Conservation (phyloP, 1,140 invertebrate species). For the Anastrepha obliqua region DNA sequence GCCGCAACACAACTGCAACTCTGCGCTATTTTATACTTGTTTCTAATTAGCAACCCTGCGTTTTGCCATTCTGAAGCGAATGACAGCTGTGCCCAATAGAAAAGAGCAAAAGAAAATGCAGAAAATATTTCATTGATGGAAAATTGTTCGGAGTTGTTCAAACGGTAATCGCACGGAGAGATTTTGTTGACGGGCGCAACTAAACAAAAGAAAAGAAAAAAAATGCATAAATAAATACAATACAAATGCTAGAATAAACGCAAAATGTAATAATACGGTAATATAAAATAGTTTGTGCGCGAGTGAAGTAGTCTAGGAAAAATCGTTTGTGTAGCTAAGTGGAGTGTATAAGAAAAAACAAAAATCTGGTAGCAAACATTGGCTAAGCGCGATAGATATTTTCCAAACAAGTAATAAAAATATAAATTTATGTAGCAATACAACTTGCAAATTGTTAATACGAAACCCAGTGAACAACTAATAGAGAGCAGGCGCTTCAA, state of each 20-base stretch:
- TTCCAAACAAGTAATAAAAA: background rate
- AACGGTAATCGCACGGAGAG: background rate
- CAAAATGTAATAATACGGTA: background rate
- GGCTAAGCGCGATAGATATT: background rate
- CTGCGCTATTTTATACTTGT: background rate
- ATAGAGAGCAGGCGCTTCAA: background rate
- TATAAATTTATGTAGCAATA: background rate
- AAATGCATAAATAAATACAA: background rate
- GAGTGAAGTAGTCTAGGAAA: background rate
- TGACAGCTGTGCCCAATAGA: background rate
- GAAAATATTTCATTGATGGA: conserved; percentile 1
- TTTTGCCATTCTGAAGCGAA: background rate
- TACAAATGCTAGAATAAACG: background rate
- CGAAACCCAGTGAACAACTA: background rate
- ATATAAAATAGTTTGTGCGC: conserved; percentile 4
- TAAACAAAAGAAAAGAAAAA: background rate
- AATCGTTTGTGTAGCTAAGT: background rate
- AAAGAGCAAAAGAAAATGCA: background rate
- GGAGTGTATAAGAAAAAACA: background rate
- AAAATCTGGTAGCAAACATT: background rate
- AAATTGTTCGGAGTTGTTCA: background rate
- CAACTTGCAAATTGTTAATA: background rate
- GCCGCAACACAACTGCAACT: background rate
- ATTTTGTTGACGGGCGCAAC: background rate
- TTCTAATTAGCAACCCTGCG: no score